Base-by-base conservation (phyloP, 2,888 invertebrate species). In the Theretra japonica region DNA sequence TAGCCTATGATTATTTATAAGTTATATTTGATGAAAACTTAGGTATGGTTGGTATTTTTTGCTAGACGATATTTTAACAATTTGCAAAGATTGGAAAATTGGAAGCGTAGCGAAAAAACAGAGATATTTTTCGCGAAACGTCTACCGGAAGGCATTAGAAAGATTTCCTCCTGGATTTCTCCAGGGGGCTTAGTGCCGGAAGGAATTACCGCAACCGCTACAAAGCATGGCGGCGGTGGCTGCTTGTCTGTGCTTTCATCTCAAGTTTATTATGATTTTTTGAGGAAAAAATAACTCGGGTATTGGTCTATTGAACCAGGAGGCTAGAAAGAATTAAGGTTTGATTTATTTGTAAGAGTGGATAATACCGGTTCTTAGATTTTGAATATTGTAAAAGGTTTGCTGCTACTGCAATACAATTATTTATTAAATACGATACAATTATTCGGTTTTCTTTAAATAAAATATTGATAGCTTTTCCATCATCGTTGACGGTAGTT, bases 131-230 rank as follows among this genome's bases (percentile, higher is more conserved):
- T 58, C 6, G 15, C 21, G 15, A 41, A 65, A 41, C 33, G 11
- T 48, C 23, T 23, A 41, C 62, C 41, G 41, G 62, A 65, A 65
- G 41, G 5, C 21, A 41, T 65, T 65, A 41, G 41, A 15, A 41
- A 41, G 62, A 65, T 41, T 65, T 65, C 21, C 62, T 23, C 6
- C 62, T 48, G 41, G 41, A 33, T 41, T 65, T 41, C 62, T 41
- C 62, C 15, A 15, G 41, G 41, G 59, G 19, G 58, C 30, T 57
- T 30, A n/a, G 30, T 68, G 33, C 28, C 25, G 57, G 68, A 48
- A 48, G 25, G 50, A 58, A 56, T 33, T 65, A 41, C 41, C 62
- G 68, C 50, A 53, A 41, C 23, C n/a, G 23, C 4, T 23, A 25
- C 48, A 41, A 17, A 23, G 68, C n/a, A 50, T 7, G 50, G 41